Conservation (phyloP, 1,140 invertebrate species). For the Thaumatotibia leucotreta region DNA sequence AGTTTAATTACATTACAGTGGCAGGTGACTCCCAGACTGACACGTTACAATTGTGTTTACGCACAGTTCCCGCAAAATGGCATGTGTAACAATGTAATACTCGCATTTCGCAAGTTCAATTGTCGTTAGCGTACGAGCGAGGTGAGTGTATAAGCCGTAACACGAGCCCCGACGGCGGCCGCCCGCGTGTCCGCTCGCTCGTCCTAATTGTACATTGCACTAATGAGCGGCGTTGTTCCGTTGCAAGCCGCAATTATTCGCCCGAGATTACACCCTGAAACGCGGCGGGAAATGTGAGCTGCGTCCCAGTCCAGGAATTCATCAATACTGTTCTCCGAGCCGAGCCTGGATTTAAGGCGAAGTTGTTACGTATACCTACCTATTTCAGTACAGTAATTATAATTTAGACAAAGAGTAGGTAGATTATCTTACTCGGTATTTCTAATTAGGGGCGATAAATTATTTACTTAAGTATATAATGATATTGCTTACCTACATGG, state of each 20-base stretch:
- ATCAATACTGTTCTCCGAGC: constrained; percentile 23
- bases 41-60: not conserved
- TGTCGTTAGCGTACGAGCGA: not conserved
- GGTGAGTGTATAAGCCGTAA: constrained; percentile 18
- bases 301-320: constrained; percentile 38
- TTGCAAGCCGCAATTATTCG: constrained; percentile 63
- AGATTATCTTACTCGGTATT: too few relatives aligned
- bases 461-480: too few relatives aligned
- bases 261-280: constrained; percentile 63
- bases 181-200: constrained; percentile 22
- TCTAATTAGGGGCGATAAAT: too few relatives aligned
- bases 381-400: not conserved
- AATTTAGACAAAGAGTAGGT: too few relatives aligned
- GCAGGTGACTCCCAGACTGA: not conserved
- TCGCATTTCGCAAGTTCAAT: not conserved
- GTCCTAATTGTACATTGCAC: constrained; percentile 56
- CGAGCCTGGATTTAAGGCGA: not conserved
- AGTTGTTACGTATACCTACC: not conserved
- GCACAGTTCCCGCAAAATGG: not conserved
- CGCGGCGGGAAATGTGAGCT: constrained; percentile 50
- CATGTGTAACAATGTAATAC: not conserved
- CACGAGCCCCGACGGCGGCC: constrained; percentile 22
- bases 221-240: constrained; percentile 64
- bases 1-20: not conserved
- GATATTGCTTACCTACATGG: too few relatives aligned